These are phyloP conservation scores for Carollia perspicillata DNA, from an alignment of 2,113 vertebrate genomes.

Conservation along the genomic window DNA sequence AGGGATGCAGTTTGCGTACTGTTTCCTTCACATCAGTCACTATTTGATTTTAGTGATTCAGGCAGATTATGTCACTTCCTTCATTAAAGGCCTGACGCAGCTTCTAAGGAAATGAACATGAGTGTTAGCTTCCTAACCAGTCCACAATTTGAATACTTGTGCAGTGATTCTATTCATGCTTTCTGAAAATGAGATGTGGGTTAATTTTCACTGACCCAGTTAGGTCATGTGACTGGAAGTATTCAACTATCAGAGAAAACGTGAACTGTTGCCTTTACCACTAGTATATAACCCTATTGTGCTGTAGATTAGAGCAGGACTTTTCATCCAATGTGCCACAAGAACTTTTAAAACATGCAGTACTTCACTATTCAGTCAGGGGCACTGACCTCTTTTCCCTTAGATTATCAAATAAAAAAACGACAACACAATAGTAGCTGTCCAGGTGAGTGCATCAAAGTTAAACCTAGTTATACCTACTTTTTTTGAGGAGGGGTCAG, in stretches of 20 bases:
- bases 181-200: constrained; percentile 71
- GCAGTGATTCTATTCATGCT: constrained; percentile 78
- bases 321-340: neutral
- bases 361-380: neutral
- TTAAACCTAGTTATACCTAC: neutral
- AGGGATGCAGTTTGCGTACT: neutral
- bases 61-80: constrained; percentile 37
- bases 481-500: too few relatives aligned
- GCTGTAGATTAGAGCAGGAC: neutral
- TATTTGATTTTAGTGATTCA: constrained; percentile 10
- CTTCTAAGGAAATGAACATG: constrained; percentile 46
- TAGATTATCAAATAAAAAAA: neutral
- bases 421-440: neutral
- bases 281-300: neutral
- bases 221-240: constrained; percentile 40
- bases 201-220: constrained; percentile 83
- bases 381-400: neutral
- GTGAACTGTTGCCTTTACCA: neutral
- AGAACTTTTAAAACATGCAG: neutral
- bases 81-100: constrained; percentile 6
- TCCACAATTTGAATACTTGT: constrained; percentile 42
- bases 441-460: neutral
- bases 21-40: neutral
- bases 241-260: neutral
- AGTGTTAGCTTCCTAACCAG: neutral